A percentile compares a stretch with the other conserved stretches of the same genome.
These are phyloP conservation scores for Oligia strigilis DNA, from an alignment of 2,888 invertebrate genomes.

Conservation along the genomic window DNA sequence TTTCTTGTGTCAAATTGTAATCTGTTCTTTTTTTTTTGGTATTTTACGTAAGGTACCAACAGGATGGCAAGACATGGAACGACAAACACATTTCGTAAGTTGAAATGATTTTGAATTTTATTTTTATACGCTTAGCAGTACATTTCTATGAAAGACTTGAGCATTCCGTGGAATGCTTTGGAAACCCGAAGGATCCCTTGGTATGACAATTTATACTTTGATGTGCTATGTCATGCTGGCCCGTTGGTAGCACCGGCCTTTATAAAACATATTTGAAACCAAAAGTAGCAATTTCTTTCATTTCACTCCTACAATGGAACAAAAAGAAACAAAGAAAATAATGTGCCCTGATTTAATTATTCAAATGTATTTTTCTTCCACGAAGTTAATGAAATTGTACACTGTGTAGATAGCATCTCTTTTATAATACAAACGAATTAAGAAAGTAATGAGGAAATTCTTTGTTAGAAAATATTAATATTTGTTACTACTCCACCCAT, in stretches of 20 bases:
- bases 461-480: conserved; percentile 22
- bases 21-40: neutral
- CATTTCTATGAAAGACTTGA: conserved; percentile 1
- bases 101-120: neutral
- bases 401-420: conserved; percentile 21
- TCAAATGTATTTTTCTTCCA: conserved; percentile 35
- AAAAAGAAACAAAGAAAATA: conserved; percentile 33
- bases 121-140: neutral
- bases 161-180: neutral
- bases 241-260: neutral
- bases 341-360: conserved; percentile 37
- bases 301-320: conserved; percentile 20
- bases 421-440: conserved; percentile 44
- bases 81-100: neutral
- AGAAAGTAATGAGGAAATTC: conserved; percentile 33
- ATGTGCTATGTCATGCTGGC: neutral
- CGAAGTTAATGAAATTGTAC: conserved; percentile 44
- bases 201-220: neutral
- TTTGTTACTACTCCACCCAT: conserved; percentile 4
- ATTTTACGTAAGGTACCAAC: neutral
- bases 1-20: neutral
- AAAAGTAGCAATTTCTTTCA: conserved; percentile 14
- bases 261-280: conserved; percentile 10
- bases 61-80: neutral
- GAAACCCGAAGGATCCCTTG: neutral